Base-by-base conservation (phyloP, 1,140 invertebrate genomes). In the Ectropis grisescens region DNA sequence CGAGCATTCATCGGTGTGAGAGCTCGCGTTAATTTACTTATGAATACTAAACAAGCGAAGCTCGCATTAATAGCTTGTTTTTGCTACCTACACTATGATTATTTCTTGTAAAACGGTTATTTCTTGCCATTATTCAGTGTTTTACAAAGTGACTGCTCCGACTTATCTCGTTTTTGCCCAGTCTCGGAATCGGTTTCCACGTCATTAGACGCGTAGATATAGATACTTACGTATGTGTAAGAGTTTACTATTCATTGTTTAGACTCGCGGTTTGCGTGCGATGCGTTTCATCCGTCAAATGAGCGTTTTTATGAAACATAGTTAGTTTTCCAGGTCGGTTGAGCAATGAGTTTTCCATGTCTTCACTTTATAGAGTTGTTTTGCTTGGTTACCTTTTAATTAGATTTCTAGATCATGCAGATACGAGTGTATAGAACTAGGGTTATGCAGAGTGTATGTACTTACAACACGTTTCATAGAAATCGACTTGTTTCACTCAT, bases 1-100 rank as follows among this genome's bases (percentile, higher is more conserved):
- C 16, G 3, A 19, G 16, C 16, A 19, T 19, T 19, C 16, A 8
- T 19, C 16, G 16, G 16, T 62, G 47, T 58, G 48, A 54, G 49
- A 59, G 44, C 29, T 43, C 28, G 45, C 67, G 65, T 70, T 74
- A 74, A 61, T 56, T 55, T 34, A 30, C 57, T 70, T 58, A 74
- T 74, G 69, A 71, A 78, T 78, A 74, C 56, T 66, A 74, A n/a
- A 70, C 42, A 55, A 58, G 51, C 46, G 8, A n/a, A n/a, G n/a
- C 41, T 47, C 42, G 41, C 56, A 59, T 65, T 75, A 68, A 62
- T 64, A 60, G 57, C 41, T 34, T 49, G 60, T 75, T 79, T 78
- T 70, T 70, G 60, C 50, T 35, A 58, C 47, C 44, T 47, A 65
- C 50, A 56, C 57, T 51, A 57, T 67, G 66, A 72, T 68, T 70